Percentiles rank a stretch among this genome's conserved stretches.
These are phyloP conservation scores for Pachyuromys duprasi DNA, from an alignment of 2,797 vertebrate genomes.

Conservation along the genomic window DNA sequence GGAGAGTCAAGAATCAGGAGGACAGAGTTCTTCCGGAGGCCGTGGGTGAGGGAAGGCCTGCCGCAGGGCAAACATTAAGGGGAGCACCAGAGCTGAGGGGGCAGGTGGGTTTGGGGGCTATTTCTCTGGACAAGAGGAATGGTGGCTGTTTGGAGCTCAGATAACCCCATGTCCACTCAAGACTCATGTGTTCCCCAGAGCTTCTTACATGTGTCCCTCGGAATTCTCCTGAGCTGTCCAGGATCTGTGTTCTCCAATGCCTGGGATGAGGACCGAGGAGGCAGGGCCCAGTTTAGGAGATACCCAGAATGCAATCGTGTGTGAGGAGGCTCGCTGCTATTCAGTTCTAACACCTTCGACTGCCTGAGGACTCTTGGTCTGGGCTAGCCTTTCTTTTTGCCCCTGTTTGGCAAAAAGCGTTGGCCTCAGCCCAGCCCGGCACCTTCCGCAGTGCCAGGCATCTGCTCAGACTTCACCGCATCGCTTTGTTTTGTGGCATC, in stretches of 20 bases:
- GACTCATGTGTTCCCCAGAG: slow-evolving; percentile 3
- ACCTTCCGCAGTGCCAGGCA: slow-evolving; percentile 55
- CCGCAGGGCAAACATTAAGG: background rate
- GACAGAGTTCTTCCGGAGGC: slow-evolving; percentile 28
- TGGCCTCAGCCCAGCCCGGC: background rate
- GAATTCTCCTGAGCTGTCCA: background rate
- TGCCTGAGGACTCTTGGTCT: background rate
- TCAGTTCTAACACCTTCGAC: background rate
- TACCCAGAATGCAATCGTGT: fast-evolving
- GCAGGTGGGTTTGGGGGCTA: background rate
- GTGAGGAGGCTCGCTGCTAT: background rate
- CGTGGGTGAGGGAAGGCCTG: background rate
- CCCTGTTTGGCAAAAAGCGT: background rate
- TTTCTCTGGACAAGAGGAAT: slow-evolving; percentile 44
- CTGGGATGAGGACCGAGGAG: background rate
- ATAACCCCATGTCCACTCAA: slow-evolving; percentile 1
- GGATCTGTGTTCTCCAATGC: background rate
- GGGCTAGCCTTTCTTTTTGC: background rate
- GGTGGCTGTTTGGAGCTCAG: slow-evolving; percentile 1
- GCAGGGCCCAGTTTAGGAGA: background rate
- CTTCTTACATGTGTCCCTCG: background rate
- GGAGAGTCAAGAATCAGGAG: slow-evolving; percentile 6
- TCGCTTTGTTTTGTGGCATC: slow-evolving; percentile 81
- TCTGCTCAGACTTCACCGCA: slow-evolving; percentile 60
- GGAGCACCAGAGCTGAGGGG: background rate